Percentiles rank a stretch among this genome's conserved stretches.
Conservation (phyloP, 2,797 vertebrate genomes). For the Rachycentron canadum region DNA sequence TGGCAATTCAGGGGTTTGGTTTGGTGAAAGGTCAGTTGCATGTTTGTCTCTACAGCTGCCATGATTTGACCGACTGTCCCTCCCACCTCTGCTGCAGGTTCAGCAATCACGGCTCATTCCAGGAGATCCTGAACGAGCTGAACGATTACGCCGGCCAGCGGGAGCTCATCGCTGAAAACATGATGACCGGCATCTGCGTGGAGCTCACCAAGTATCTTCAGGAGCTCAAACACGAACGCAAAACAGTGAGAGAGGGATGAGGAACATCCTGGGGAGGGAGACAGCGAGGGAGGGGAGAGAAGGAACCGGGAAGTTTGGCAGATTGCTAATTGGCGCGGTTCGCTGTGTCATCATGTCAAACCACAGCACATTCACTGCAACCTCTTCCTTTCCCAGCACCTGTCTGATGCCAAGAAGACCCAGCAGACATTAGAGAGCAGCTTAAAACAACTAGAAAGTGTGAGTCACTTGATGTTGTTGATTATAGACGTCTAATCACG, state of each 20-base stretch:
- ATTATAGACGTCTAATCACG: not conserved
- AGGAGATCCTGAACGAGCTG: constrained; percentile 94
- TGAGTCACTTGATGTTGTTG: constrained; percentile 74
- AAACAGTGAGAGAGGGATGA: constrained; percentile 86
- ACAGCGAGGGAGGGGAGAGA: not conserved
- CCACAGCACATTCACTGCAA: constrained; percentile 9
- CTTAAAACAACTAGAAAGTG: constrained; percentile 90
- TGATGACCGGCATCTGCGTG: constrained; percentile 90
- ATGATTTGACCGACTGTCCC: not conserved
- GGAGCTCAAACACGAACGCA: constrained; percentile 94
- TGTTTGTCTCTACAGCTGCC: not conserved
- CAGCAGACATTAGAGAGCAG: constrained; percentile 89
- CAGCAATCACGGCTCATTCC: constrained; percentile 92
- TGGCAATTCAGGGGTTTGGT: not conserved
- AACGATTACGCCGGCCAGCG: constrained; percentile 95
- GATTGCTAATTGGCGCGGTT: not conserved
- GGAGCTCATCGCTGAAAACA: constrained; percentile 94
- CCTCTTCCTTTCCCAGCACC: constrained; percentile 78
- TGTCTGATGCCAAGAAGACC: constrained; percentile 88
- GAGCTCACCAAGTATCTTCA: constrained; percentile 91
- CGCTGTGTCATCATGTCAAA: constrained; percentile 13
- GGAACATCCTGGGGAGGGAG: not conserved
- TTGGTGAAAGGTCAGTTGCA: not conserved
- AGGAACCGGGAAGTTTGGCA: not conserved
- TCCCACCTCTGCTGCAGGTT: constrained; percentile 83